Conservation (phyloP, 2,113 vertebrate genomes). For the Mus pahari region DNA sequence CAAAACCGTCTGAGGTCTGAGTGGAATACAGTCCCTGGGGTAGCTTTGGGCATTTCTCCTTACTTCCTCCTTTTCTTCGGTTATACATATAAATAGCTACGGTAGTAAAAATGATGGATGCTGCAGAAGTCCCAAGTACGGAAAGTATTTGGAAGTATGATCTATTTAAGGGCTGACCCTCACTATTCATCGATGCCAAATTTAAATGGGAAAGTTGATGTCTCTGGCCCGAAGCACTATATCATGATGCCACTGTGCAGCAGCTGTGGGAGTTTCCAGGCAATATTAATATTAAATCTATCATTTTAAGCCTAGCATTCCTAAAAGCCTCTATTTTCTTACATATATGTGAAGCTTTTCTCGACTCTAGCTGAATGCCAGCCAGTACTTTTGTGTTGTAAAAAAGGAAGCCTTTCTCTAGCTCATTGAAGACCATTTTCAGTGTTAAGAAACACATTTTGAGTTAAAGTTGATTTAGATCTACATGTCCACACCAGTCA, state of each 20-base stretch:
- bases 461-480: not conserved
- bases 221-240: slow-evolving; percentile 18
- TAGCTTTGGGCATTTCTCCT: not conserved
- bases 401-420: not conserved
- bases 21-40: not conserved
- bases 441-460: slow-evolving; percentile 33
- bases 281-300: not conserved
- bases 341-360: not conserved
- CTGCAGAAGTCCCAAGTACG: not conserved
- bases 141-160: slow-evolving; percentile 19
- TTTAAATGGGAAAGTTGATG: slow-evolving; percentile 58
- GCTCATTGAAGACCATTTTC: not conserved
- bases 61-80: slow-evolving; percentile 3
- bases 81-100: slow-evolving; percentile 46
- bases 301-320: not conserved
- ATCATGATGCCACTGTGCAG: slow-evolving; percentile 6
- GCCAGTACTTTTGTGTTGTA: not conserved
- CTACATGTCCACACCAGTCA: not conserved
- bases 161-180: slow-evolving; percentile 31
- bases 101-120: slow-evolving; percentile 62
- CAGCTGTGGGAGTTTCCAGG: not conserved
- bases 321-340: slow-evolving; percentile 16
- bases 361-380: not conserved
- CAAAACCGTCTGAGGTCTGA: not conserved
- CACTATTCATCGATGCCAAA: slow-evolving; percentile 39